phyloP scores from a whole-genome alignment of 1,140 invertebrate species.

The Drosophila eugracilis region DNA sequence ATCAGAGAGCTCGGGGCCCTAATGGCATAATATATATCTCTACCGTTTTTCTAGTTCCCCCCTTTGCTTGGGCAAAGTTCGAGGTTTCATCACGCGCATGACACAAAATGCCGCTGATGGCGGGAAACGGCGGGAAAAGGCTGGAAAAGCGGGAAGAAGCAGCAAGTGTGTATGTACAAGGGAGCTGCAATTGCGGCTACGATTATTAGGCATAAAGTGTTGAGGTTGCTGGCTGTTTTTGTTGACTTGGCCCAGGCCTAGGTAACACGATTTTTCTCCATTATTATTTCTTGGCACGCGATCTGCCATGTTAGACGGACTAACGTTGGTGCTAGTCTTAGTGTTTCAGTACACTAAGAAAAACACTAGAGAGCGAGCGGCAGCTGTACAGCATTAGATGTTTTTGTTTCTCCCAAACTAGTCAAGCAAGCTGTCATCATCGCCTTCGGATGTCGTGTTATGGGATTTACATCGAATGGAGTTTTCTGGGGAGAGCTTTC shows the following conservation, averaged over 20 bases:
- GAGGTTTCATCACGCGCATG: constrained; percentile 63
- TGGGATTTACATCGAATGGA: constrained; percentile 70
- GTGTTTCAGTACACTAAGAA: constrained; percentile 3
- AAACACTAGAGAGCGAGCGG: background rate
- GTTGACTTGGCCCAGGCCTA: constrained; percentile 50
- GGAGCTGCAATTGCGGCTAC: constrained; percentile 47
- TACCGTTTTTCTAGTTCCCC: background rate
- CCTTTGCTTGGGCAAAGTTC: constrained; percentile 25
- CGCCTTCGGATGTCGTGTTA: constrained; percentile 68
- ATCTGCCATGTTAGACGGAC: constrained; percentile 77
- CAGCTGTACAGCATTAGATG: constrained; percentile 13
- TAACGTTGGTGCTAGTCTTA: constrained; percentile 50
- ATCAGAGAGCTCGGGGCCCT: too few species aligned
- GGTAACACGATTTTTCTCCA: constrained; percentile 80
- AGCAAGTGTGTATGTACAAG: background rate
- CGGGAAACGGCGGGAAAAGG: background rate
- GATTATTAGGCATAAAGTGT: constrained; percentile 75
- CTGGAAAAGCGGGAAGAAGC: background rate
- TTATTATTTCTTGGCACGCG: constrained; percentile 82
- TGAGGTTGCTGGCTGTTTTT: constrained; percentile 41
- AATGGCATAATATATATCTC: too few species aligned
- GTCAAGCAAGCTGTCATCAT: constrained; percentile 78
- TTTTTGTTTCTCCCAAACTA: constrained; percentile 58
- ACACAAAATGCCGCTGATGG: constrained; percentile 33
- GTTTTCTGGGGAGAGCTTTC: constrained; percentile 36